Conservation (phyloP, 2,113 vertebrate genomes). For the Ceuthmochares aereus region DNA sequence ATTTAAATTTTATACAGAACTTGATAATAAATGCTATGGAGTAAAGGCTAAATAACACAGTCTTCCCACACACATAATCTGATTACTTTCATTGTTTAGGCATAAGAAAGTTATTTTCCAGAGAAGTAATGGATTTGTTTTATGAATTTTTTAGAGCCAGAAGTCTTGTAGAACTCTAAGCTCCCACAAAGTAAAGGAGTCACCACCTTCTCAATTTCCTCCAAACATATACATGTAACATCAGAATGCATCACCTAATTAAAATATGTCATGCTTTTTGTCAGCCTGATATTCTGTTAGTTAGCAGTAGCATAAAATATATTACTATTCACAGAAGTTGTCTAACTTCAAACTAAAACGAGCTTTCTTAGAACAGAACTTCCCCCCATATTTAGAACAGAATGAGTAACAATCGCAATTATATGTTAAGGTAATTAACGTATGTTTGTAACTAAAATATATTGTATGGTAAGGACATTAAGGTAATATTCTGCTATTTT, state of each 20-base stretch:
- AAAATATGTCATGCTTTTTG: not conserved
- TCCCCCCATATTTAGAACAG: not conserved
- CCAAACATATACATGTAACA: conserved; percentile 52
- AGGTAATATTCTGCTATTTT: not conserved
- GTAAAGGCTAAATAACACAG: not conserved
- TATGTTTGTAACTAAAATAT: no score
- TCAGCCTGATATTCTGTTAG: not conserved
- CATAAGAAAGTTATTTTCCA: not conserved
- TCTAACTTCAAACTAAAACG: not conserved
- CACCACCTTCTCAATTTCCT: conserved; percentile 62
- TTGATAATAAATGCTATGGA: not conserved
- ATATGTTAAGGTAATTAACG: no score
- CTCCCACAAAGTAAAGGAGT: conserved; percentile 12
- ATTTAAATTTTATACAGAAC: not conserved
- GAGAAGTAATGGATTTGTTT: not conserved
- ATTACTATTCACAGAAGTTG: not conserved
- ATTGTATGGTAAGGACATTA: not conserved
- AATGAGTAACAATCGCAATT: not conserved
- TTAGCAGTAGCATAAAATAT: not conserved
- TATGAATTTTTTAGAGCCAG: not conserved
- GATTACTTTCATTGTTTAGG: not conserved
- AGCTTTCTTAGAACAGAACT: not conserved
- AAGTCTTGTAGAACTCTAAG: not conserved
- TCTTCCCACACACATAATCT: not conserved
- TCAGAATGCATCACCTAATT: not conserved